A percentile compares a stretch with the other conserved stretches of the same genome.
Conservation (phyloP, 1,140 invertebrate genomes). For the Pseudoatta argentina region DNA sequence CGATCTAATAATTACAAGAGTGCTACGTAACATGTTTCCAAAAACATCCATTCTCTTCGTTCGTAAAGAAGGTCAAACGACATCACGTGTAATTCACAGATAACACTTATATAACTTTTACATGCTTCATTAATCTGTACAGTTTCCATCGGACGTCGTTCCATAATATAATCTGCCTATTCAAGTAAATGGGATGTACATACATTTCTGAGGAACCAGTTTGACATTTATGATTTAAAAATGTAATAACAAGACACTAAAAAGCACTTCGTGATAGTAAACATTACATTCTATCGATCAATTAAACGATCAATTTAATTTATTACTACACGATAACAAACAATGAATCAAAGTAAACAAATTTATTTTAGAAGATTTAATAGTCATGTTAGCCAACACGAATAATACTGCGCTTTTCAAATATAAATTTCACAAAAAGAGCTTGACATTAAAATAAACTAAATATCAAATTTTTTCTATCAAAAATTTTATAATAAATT, state of each 20-base stretch:
- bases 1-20: constrained; percentile 81
- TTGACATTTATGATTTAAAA: constrained; percentile 35
- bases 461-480: constrained; percentile 26
- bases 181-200: constrained; percentile 75
- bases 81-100: constrained; percentile 35
- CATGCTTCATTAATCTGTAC: constrained; percentile 1
- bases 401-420: neutral
- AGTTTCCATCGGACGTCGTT: constrained; percentile 24
- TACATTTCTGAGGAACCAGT: constrained; percentile 73
- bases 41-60: constrained; percentile 81
- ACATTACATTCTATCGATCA: neutral
- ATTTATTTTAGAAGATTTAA: neutral
- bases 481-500: neutral
- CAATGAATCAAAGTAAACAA: neutral
- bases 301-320: constrained; percentile 16
- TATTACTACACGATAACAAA: constrained; percentile 39
- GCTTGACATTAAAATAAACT: neutral
- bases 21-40: constrained; percentile 80
- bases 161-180: constrained; percentile 67
- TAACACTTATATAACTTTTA: constrained; percentile 58
- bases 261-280: neutral
- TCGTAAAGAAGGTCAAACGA: constrained; percentile 71
- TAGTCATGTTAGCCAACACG: neutral
- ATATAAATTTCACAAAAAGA: constrained; percentile 8
- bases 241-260: neutral